Percentiles rank a stretch among this genome's conserved stretches.
These are phyloP conservation scores for Laticauda laticaudata DNA, from an alignment of 2,113 vertebrate species.

Conservation along the genomic window DNA sequence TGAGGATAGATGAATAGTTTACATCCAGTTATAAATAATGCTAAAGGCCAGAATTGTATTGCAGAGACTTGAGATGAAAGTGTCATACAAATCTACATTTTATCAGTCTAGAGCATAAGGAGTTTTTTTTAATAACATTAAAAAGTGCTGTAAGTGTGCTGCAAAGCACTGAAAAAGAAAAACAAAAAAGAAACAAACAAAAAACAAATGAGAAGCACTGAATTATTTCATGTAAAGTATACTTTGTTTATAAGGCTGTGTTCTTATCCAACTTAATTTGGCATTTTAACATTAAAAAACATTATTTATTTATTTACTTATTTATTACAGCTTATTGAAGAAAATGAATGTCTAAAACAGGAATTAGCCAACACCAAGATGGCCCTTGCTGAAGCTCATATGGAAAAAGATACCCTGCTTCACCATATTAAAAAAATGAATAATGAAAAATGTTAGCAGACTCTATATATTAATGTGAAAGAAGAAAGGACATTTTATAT, in stretches of 20 bases:
- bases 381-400: conserved; percentile 90
- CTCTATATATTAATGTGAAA: conserved; percentile 27
- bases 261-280: not conserved
- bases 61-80: not conserved
- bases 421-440: conserved; percentile 84
- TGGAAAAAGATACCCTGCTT: conserved; percentile 90
- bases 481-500: conserved; percentile 39
- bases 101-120: not conserved
- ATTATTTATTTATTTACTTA: conserved; percentile 10
- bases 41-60: not conserved
- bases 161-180: not conserved
- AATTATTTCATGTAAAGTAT: not conserved
- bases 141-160: not conserved
- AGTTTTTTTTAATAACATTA: not conserved
- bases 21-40: not conserved
- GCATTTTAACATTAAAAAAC: not conserved
- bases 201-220: accelerated
- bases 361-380: conserved; percentile 92
- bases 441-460: conserved; percentile 48
- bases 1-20: not conserved
- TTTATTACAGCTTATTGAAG: conserved; percentile 82
- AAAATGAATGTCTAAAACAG: conserved; percentile 93
- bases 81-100: not conserved
- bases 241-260: not conserved
- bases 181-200: not conserved